These are phyloP conservation scores for Myoxocephalus aenaeus DNA, from an alignment of 2,797 vertebrate genomes.

Conservation along the genomic window DNA sequence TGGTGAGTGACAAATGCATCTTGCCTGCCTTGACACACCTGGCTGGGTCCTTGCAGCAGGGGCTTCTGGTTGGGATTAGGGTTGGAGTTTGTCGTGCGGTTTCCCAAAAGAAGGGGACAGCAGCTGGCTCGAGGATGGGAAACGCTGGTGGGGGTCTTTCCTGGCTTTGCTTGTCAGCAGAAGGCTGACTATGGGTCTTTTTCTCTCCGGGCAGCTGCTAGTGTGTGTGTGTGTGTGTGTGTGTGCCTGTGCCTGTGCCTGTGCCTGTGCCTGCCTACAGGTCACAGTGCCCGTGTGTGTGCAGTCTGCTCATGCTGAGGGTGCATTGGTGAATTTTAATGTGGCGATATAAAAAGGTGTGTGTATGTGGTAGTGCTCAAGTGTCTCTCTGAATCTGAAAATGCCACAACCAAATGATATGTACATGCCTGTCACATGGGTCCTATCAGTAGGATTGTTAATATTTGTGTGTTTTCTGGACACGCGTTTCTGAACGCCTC, in stretches of 20 bases:
- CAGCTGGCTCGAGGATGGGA: constrained; percentile 43
- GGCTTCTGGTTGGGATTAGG: constrained; percentile 40
- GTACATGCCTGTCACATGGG: constrained; percentile 18
- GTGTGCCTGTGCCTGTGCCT: constrained; percentile 35
- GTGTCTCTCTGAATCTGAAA: constrained; percentile 37
- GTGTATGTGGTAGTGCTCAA: not conserved
- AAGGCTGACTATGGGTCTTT: constrained; percentile 32
- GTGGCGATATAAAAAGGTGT: constrained; percentile 43
- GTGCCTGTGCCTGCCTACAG: constrained; percentile 23
- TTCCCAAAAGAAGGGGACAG: constrained; percentile 39
- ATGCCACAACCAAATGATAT: constrained; percentile 15
- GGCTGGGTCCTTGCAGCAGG: constrained; percentile 45
- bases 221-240: constrained; percentile 14
- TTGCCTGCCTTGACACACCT: constrained; percentile 65
- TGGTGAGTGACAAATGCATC: constrained; percentile 82
- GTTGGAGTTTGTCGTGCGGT: constrained; percentile 26
- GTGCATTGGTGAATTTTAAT: constrained; percentile 56
- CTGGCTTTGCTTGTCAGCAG: constrained; percentile 44
- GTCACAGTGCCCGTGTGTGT: constrained; percentile 53
- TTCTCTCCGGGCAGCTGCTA: constrained; percentile 48
- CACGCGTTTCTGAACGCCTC: not conserved
- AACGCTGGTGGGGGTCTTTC: constrained; percentile 40
- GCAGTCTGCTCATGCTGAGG: constrained; percentile 36
- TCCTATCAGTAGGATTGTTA: constrained; percentile 5
- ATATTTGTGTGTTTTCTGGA: not conserved